Base-by-base conservation (phyloP, 2,888 invertebrate species). In the Phymatocera aterrima region DNA sequence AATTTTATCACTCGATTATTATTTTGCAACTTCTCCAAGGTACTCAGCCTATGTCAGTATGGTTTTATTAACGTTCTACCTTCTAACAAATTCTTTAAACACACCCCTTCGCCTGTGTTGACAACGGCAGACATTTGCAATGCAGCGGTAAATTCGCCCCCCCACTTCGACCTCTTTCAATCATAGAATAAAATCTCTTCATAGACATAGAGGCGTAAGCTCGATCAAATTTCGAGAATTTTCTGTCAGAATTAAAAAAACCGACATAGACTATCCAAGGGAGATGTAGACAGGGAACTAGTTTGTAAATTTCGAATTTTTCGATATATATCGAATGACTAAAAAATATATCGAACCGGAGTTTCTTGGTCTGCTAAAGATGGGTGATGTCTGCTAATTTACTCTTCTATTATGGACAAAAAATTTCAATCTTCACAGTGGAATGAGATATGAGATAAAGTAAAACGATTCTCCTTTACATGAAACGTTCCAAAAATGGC, bases 111-210 rank as follows among this genome's bases (percentile, higher is more conserved):
- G 57, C 24, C 37, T 57, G 31, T 75, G 75, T 75, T 75, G 75
- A 75, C 75, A 75, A 75, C 57, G 75, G 60, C 43, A 51, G 75
- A 34, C 75, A 60, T 75, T 75, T 75, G 57, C 75, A 75, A 57
- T 75, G 57, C 75, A 75, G 75, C 75, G 75, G 37, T 75, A 54
- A 21, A 54, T 37, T 75, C n/a, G 15, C n/a, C 46, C 46, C 28
- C 68, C 15, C 2, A 4, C 43, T n/a, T 1, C 28, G 3, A 3
- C 68, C 40, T 43, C 31, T 24, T 10, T 15, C 5, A 28, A 34
- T n/a, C 75, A 75, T 37, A 5, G 40, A 57, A 54, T 40, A 46
- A 21, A 3, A 12, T 15, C 1, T 1, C 15, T 0, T 24, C 24
- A 28, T 57, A 21, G 1, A 57, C 57, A 57, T 15, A 57, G 57